Conservation (phyloP, 1,140 invertebrate species). For the Nebria ingens region DNA sequence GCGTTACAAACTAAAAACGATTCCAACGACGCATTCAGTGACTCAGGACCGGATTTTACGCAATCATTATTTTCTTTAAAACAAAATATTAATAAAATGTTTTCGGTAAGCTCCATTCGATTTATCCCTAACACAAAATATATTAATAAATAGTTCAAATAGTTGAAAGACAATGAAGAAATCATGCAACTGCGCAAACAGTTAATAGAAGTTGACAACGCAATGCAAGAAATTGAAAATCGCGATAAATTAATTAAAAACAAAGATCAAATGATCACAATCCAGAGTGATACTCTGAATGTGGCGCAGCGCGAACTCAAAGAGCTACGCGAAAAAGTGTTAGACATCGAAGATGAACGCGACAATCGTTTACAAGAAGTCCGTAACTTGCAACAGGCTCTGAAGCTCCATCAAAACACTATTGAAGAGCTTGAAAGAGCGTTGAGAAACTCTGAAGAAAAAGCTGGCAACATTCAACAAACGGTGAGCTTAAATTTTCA, state of each 20-base stretch:
- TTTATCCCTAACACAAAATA: too few species aligned
- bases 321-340: constrained; percentile 17
- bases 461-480: neutral
- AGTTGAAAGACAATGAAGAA: neutral
- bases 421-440: neutral
- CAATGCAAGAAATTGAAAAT: neutral
- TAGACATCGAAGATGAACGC: constrained; percentile 20
- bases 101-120: neutral
- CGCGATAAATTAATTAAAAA: neutral
- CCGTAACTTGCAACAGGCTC: constrained; percentile 15
- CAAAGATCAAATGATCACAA: constrained; percentile 2
- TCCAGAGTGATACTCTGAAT: constrained; percentile 18
- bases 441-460: neutral
- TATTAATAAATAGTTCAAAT: neutral
- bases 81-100: neutral
- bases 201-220: neutral
- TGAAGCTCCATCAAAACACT: neutral
- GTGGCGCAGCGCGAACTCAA: constrained; percentile 21
- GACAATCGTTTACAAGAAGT: constrained; percentile 15
- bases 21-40: too few species aligned
- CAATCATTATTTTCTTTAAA: too few species aligned
- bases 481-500: constrained; percentile 8
- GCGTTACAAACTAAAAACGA: too few species aligned
- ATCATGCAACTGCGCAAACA: neutral
- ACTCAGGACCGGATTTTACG: too few species aligned